Conservation (phyloP, 2,888 invertebrate genomes). For the Dendrolimus houi region DNA sequence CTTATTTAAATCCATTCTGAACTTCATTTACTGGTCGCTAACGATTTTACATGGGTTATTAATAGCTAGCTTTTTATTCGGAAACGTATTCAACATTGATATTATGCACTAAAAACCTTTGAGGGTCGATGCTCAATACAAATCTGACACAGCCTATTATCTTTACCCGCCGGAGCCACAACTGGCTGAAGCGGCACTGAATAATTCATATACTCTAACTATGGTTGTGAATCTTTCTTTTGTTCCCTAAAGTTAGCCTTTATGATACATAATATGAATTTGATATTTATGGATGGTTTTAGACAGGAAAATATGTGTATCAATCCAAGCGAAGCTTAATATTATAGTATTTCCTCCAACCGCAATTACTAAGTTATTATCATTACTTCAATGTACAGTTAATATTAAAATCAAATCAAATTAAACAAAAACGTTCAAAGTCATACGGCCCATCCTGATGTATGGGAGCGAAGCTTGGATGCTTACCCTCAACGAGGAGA, state of each 20-base stretch:
- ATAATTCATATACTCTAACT: slow-evolving; percentile 43
- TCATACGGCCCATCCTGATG: too few relatives aligned
- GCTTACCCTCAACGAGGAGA: too few relatives aligned
- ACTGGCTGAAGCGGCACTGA: slow-evolving; percentile 27
- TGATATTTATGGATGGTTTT: background rate
- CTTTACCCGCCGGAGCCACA: slow-evolving; percentile 19
- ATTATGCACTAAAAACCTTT: background rate
- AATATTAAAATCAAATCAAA: background rate
- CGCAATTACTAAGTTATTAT: background rate
- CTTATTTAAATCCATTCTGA: too few relatives aligned
- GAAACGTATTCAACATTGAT: background rate
- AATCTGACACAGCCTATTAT: slow-evolving; percentile 37
- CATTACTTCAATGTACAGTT: background rate
- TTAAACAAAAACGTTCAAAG: background rate
- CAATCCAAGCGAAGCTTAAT: background rate
- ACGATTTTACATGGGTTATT: too few relatives aligned
- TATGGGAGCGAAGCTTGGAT: too few relatives aligned
- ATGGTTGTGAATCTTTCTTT: slow-evolving; percentile 42
- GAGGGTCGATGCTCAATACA: slow-evolving; percentile 31
- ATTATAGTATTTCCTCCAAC: background rate
- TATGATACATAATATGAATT: background rate
- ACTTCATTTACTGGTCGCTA: too few relatives aligned
- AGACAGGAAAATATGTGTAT: background rate
- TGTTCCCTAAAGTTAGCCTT: slow-evolving; percentile 27
- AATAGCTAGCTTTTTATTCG: slow-evolving; percentile 6